Conservation (phyloP, 1,140 invertebrate species). For the Pogonomyrmex californicus region DNA sequence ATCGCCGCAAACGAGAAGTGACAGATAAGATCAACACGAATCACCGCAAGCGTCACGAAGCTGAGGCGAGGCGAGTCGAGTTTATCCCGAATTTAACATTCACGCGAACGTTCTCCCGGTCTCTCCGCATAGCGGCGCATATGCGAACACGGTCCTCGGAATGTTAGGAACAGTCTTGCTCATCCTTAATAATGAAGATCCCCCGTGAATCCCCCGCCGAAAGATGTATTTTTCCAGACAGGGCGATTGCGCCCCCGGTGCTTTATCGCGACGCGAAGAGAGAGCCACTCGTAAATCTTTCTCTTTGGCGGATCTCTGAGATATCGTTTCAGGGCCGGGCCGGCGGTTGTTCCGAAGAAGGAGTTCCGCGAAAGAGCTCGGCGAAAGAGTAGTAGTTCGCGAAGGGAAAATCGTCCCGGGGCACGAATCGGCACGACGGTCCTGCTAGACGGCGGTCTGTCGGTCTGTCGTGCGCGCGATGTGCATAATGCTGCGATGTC, state of each 20-base stretch:
- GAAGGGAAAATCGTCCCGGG: background rate
- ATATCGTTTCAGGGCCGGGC: constrained; percentile 22
- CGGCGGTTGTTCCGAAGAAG: too few species aligned
- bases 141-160: background rate
- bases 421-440: constrained; percentile 54
- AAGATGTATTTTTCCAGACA: constrained; percentile 4
- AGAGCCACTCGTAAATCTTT: constrained; percentile 51
- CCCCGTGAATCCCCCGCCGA: background rate
- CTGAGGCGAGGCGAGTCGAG: background rate
- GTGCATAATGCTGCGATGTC: constrained; percentile 73
- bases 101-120: background rate
- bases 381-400: background rate
- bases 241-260: background rate
- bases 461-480: constrained; percentile 66
- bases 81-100: constrained; percentile 42
- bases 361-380: background rate
- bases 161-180: background rate
- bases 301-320: constrained; percentile 26
- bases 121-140: background rate
- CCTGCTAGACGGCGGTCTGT: constrained; percentile 61
- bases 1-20: constrained; percentile 33
- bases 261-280: background rate
- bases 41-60: constrained; percentile 32
- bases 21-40: constrained; percentile 38
- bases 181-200: constrained; percentile 22